Base-by-base conservation (phyloP, 2,888 invertebrate species). In the Leptopilina drosophilae region DNA sequence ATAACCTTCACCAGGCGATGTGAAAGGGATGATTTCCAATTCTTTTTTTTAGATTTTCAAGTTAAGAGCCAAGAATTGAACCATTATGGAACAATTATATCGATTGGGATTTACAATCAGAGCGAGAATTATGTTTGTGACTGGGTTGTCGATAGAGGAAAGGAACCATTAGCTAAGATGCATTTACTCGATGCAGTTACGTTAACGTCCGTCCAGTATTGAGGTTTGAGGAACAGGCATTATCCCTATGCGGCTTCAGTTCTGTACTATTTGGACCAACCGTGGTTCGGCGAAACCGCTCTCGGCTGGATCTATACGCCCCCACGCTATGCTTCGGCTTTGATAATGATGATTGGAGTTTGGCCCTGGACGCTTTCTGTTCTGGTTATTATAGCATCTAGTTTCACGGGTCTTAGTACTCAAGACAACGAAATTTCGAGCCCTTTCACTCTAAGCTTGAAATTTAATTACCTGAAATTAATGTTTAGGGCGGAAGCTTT, bases 321-420 rank as follows among this genome's bases (percentile, higher is more conserved):
- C 79, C 78, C 77, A 81, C 69, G 78, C 78, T 82, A 80, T 81
- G 78, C 79, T 40, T 64, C 67, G 78, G 87, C 86, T 88, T 89
- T 88, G 88, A 88, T 89, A 88, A 89, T 89, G 85, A 85, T 88
- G 88, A 89, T 89, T 89, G 88, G 87, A 89, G 84, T 88, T 88
- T 86, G 86, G 85, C 79, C 33, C 81, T 82, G 82, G 76, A 80
- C 77, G 81, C 85, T 81, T 81, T 83, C 83, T 78, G 78, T 82
- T 73, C 83, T 87, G 87, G 87, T 87, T 88, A 87, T 84, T 82
- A 85, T 83, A 56, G 56, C 69, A 15, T 77, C 78, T 77, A 79
- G 80, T 79, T 80, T 65, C 66, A 64, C 64, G 66, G 78, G 75
- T 56, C 76, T 81, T 77, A 79, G 76, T 14, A 76, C 64, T 79